Evolutionary conservation across 2,888 invertebrate species (phyloP), one percentile per base, ranked within the genome.

Genomic region (Apomyelois bistriatella): DNA sequence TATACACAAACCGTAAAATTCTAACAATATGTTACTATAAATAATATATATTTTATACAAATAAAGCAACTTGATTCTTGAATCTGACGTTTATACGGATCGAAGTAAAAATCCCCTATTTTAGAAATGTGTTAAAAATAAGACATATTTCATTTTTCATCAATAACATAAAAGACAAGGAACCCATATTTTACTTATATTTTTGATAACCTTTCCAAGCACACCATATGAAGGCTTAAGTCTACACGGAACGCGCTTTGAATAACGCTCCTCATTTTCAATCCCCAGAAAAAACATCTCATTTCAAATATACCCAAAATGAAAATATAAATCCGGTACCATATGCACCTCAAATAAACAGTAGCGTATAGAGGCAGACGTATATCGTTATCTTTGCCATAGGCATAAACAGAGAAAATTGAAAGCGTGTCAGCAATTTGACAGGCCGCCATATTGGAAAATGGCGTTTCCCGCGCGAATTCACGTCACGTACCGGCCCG

Each of bases 381-480:
- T 16, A 10, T 3, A 4, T 9, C 15, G 13, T 40, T 40, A 40
- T 40, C 40, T 40, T 13, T 46, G 16, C 49, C 49, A 40, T 50
- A 30, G 41, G 17, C 42, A 52, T 51, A 51, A 50, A 51, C 42
- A 47, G 22, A 28, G 48, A 46, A 54, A 51, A 54, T 49, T 54
- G 54, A 54, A 52, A 54, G 22, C 46, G 36, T 46, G 53, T 57
- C 56, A 58, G 58, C 40, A 56, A 22, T 62, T 60, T 65, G 64
- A 65, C 65, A 64, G 64, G 55, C 61, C 16, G 60, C 61, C 62
- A 65, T 65, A 59, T 60, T 61, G 58, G 56, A 63, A 59, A 30
- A 59, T 58, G 57, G 58, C 59, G 58, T 48, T 59, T 57, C 55
- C 54, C 58, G 61, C 57, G 52, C 60, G 17, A 46, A 57, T 57